Conservation (phyloP, 1,140 invertebrate species). For the Medauroidea extradentata region DNA sequence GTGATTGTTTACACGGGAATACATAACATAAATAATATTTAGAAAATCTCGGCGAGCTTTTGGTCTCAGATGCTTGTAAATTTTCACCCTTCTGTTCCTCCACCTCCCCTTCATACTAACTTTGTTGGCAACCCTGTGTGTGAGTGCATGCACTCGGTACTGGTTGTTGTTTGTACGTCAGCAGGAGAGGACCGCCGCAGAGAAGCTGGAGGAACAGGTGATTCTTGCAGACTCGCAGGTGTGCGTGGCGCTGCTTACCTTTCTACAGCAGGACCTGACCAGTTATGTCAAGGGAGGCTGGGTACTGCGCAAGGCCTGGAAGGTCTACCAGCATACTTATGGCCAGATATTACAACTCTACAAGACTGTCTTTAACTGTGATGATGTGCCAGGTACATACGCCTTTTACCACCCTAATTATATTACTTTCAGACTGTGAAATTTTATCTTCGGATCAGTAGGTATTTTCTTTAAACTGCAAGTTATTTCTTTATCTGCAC, state of each 20-base stretch:
- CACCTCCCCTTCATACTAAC: no score
- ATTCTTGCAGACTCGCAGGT: constrained; percentile 64
- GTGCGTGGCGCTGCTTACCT: constrained; percentile 57
- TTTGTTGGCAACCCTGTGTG: not conserved
- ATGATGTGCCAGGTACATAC: no score
- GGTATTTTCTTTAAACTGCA: no score
- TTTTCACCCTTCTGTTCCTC: no score
- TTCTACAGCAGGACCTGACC: constrained; percentile 61
- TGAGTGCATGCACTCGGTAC: not conserved
- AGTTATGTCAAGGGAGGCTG: constrained; percentile 68
- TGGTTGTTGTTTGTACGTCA: no score
- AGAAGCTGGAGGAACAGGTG: constrained; percentile 59
- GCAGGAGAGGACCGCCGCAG: constrained; percentile 33
- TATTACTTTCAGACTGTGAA: not conserved
- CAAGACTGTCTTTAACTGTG: no score
- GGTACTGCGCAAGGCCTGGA: constrained; percentile 68
- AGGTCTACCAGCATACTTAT: constrained; percentile 65
- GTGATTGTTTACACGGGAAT: no score
- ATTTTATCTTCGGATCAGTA: not conserved
- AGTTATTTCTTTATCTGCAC: no score
- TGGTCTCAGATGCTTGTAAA: no score
- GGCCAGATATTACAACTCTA: constrained; percentile 54
- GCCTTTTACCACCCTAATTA: not conserved
- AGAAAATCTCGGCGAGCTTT: no score
- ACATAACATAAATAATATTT: no score